Base-by-base conservation (phyloP, 1,140 invertebrate species). In the Sycobia sp. region DNA sequence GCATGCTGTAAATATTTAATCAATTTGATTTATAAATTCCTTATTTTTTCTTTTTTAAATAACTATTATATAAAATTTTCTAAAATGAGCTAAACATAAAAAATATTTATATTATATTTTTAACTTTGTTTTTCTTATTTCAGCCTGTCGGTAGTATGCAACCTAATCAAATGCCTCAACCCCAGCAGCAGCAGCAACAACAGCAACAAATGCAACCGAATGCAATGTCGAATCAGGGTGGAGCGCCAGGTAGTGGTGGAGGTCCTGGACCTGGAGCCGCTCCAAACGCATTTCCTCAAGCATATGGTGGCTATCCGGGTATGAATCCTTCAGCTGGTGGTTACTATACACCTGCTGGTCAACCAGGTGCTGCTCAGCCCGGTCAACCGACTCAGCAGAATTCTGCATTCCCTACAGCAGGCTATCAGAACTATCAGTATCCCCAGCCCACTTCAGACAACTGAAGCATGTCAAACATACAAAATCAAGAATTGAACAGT, bases 391-490 rank as follows among this genome's bases (percentile, higher is more conserved):
- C 74, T 13, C 80, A 82, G 60, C 80, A 82, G 56, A 80, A 79
- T 68, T 77, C 79, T 20, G 73, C 76, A 60, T 82, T 80, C 55
- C 78, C 79, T 56, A 75, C 78, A 49, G 66, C 73, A 63, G 76
- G 74, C 22, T 82, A 82, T 69, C 80, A 82, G 66, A 82, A 81
- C 65, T 82, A 82, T 58, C 73, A 79, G 13, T 82, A 80, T 49
- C 74, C 80, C 54, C 80, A 82, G 54, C 66, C 76, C 32, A 80
- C 70, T 60, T 74, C 80, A 57, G 79, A 81, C 58, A 82, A 81
- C 64, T 82, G 74, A 81, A 55, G 11, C 67, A 63, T 36, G 41
- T 18, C 10, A 11, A 53, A 14, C 36, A 34, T 67, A 61, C 62
- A 55, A 47, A 67, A 16, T 16, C 53, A n/a, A 66, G 57, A 67